phyloP scores from a whole-genome alignment of 2,113 vertebrate genomes.

The Rissa tridactyla region DNA sequence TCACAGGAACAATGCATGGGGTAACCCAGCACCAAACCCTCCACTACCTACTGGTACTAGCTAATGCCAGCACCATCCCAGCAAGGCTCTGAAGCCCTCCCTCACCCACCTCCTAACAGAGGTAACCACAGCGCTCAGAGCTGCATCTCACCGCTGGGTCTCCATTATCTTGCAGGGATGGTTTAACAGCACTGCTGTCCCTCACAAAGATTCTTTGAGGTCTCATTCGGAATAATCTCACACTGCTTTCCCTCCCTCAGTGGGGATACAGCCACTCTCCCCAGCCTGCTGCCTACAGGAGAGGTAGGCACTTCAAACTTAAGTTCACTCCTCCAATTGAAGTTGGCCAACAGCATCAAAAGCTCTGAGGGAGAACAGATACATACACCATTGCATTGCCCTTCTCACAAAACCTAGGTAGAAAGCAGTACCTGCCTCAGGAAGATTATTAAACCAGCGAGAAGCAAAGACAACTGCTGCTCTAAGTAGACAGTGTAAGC shows the following conservation, averaged over 20 bases:
- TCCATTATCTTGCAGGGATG: background rate
- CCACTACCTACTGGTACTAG: background rate
- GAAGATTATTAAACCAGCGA: background rate
- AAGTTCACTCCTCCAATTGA: background rate
- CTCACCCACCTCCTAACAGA: background rate
- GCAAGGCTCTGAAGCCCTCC: background rate
- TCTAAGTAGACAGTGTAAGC: background rate
- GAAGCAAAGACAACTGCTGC: background rate
- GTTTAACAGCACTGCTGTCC: background rate
- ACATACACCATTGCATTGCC: background rate
- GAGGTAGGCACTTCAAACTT: background rate
- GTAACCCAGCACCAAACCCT: background rate
- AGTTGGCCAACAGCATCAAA: background rate
- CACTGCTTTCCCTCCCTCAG: background rate
- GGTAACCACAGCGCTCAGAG: background rate
- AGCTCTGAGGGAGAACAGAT: background rate
- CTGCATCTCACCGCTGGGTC: background rate
- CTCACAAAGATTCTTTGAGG: background rate
- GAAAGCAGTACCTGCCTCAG: background rate
- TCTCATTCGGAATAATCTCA: background rate
- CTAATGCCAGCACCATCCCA: background rate
- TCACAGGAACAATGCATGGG: accelerated
- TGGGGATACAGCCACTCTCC: background rate
- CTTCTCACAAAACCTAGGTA: background rate
- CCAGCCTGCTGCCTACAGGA: background rate